Conservation (phyloP, 2,888 invertebrate genomes). For the Lacanobia oleracea region DNA sequence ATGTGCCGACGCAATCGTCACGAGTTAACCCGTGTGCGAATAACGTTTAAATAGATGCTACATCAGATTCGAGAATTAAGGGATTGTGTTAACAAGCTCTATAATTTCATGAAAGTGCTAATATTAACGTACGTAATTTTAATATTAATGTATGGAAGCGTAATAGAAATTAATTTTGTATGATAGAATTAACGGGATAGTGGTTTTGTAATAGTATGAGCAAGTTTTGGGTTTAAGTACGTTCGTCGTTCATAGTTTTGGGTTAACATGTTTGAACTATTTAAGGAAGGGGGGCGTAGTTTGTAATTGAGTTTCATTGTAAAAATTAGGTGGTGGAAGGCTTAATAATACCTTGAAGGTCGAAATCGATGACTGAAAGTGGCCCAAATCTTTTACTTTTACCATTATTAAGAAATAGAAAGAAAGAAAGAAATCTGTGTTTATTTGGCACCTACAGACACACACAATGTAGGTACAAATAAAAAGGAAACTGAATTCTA, state of each 20-base stretch:
- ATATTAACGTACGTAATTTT: conserved; percentile 59
- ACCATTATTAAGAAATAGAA: too few relatives aligned
- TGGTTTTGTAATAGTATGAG: neutral
- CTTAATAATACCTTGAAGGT: neutral
- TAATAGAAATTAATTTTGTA: conserved; percentile 54
- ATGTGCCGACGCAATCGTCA: conserved; percentile 47
- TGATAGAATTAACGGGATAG: conserved; percentile 47
- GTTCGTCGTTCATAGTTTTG: conserved; percentile 28
- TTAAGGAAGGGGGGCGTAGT: conserved; percentile 9
- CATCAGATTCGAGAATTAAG: conserved; percentile 48
- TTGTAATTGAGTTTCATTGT: conserved; percentile 28
- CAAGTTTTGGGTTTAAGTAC: conserved; percentile 40
- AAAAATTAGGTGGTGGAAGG: neutral
- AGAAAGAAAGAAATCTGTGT: too few relatives aligned
- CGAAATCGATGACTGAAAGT: neutral
- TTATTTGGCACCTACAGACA: too few relatives aligned
- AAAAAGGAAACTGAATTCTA: too few relatives aligned
- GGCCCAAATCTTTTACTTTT: too few relatives aligned
- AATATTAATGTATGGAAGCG: conserved; percentile 42
- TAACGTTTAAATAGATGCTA: conserved; percentile 56
- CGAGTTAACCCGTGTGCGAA: conserved; percentile 50
- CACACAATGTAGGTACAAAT: too few relatives aligned
- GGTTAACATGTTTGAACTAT: conserved; percentile 40
- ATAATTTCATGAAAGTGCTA: conserved; percentile 55
- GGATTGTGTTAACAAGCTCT: conserved; percentile 54